phyloP scores from a whole-genome alignment of 1,140 invertebrate genomes.

The Coboldia fuscipes region DNA sequence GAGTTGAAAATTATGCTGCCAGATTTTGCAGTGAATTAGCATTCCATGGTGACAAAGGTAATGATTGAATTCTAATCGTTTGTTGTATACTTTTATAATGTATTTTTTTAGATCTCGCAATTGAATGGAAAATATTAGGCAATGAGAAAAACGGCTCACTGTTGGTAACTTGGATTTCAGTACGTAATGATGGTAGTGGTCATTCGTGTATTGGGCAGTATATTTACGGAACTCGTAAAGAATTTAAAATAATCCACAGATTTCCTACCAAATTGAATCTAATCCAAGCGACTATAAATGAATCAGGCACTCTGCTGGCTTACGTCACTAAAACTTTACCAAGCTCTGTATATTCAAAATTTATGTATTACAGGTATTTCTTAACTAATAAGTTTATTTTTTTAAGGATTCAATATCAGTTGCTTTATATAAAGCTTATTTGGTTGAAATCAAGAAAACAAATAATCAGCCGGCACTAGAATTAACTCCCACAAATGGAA shows the following conservation, averaged over 20 bases:
- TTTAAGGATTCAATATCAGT: no score
- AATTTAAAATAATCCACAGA: conserved; percentile 32
- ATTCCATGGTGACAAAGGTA: no score
- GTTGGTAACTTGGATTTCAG: conserved; percentile 43
- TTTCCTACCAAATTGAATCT: conserved; percentile 39
- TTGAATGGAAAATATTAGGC: conserved; percentile 52
- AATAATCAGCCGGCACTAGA: conserved; percentile 23
- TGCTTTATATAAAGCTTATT: conserved; percentile 27
- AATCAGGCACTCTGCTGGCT: conserved; percentile 1
- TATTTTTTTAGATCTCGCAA: conserved; percentile 25
- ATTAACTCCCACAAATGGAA: conserved; percentile 26
- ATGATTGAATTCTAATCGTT: no score
- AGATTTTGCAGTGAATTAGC: no score
- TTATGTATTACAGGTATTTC: no score
- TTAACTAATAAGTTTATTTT: no score
- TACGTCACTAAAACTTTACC: no score
- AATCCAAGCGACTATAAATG: conserved; percentile 54
- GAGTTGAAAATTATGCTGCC: no score
- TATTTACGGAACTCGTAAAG: conserved; percentile 23
- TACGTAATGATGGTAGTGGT: conserved; percentile 19
- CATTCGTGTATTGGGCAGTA: conserved; percentile 6
- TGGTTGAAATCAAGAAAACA: conserved; percentile 33
- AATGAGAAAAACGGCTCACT: conserved; percentile 51
- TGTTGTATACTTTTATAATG: not conserved
- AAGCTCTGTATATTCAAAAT: no score